A percentile compares a stretch with the other conserved stretches of the same genome.
Evolutionary conservation across 2,797 vertebrate genomes (phyloP).

Genomic region (Alectoris magna): DNA sequence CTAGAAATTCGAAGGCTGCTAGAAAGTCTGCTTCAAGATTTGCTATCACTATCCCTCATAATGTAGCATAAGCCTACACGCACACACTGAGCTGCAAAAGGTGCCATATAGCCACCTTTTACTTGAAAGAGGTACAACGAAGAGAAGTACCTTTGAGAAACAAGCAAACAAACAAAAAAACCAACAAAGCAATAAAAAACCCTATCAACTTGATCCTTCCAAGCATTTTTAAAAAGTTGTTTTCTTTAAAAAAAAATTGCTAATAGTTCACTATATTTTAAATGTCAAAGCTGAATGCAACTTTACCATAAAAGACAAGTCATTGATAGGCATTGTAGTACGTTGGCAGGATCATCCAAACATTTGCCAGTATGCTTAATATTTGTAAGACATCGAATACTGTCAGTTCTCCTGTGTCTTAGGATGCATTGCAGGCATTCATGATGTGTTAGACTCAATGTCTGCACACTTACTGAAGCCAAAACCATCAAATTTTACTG

Average conservation of each 20-base stretch:
- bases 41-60: background rate
- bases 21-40: background rate
- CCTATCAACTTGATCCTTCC: background rate
- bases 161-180: background rate
- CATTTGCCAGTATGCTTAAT: background rate
- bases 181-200: background rate
- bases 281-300: background rate
- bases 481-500: background rate
- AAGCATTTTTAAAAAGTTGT: background rate
- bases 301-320: background rate
- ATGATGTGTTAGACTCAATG: background rate
- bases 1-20: background rate
- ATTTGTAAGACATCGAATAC: background rate
- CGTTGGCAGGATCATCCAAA: background rate
- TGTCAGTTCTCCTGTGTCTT: background rate
- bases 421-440: background rate
- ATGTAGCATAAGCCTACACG: background rate
- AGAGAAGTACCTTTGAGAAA: background rate
- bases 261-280: background rate
- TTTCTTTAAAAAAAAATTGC: background rate
- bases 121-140: background rate
- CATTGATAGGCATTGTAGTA: background rate
- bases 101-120: rapidly evolving
- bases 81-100: background rate
- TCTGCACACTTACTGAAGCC: background rate